A percentile compares a stretch with the other conserved stretches of the same genome.
phyloP scores from a whole-genome alignment of 2,113 vertebrate genomes.

The Peucedramus taeniatus region DNA sequence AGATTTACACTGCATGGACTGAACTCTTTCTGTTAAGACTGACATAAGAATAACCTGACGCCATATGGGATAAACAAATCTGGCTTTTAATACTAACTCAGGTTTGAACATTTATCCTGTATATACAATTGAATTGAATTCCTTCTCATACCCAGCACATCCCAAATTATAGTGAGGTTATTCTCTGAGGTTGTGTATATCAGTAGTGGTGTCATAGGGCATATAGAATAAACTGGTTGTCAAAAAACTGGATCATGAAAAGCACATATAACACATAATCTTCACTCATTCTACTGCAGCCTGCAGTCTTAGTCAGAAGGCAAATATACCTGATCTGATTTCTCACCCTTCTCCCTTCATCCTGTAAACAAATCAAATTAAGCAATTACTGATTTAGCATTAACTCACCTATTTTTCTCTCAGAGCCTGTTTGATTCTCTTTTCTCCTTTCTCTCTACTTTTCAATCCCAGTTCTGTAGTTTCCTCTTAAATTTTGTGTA shows the following conservation, averaged over 20 bases:
- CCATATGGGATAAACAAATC: background rate
- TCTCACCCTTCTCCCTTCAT: background rate
- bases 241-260: background rate
- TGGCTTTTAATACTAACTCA: background rate
- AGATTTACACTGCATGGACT: background rate
- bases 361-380: background rate
- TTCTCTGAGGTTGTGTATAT: background rate
- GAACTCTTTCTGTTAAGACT: background rate
- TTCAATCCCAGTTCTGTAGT: background rate
- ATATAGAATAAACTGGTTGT: background rate
- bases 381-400: background rate
- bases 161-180: background rate
- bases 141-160: background rate
- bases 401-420: background rate
- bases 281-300: background rate
- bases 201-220: background rate
- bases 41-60: background rate
- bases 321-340: background rate
- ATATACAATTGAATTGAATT: background rate
- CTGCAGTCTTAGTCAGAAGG: background rate
- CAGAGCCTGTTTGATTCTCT: background rate
- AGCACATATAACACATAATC: background rate
- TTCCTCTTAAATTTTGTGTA: background rate
- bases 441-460: background rate
- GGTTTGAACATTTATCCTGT: background rate